Evolutionary conservation across 1,140 invertebrate species (phyloP), one percentile per base, ranked within the genome.

Genomic region (Sitophilus oryzae): DNA sequence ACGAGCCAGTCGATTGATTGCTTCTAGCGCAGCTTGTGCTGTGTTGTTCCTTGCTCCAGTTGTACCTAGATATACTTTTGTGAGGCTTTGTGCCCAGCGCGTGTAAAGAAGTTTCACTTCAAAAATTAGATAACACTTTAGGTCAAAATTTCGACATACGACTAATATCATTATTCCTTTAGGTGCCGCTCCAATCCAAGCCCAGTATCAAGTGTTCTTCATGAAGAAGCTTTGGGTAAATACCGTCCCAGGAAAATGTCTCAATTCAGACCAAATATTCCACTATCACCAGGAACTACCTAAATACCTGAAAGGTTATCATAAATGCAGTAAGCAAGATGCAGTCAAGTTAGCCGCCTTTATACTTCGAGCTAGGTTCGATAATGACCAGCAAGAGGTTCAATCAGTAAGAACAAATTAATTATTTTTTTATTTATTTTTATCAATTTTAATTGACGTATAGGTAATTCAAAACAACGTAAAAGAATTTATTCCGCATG

Each of bases 201-300:
- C 89, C 69, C 88, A 88, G 25, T 96, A 96, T 71, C 81, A 96
- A 75, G 84, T 96, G 61, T 94, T 94, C 76, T 96, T 96, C 69
- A 95, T 96, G 92, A 92, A 93, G 68, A 97, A 97, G 71, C 73
- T 98, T 1, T 97, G 95, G 94, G 85, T 93, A 0, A 90, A 93
- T 63, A 88, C 88, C 8, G 75, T 87, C 19, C 91, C 93, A 1
- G 93, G 93, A 0, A 83, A 82, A 65, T 94, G 96, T 72, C 72
- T 77, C 38, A 89, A 92, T 72, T 91, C 91, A 5, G 94, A 98
- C 73, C 75, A 90, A 41, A 94, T 96, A 62, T 97, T 97, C 73
- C 91, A 96, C 72, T 97, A 87, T 71, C 88, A 92, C 61, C 94
- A 97, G 77, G 94, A 98, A 76, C 68, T 95, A 23, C 91, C 91